Evolutionary conservation across 2,888 invertebrate species (phyloP), one percentile per base, ranked within the genome.

Genomic region (Gerris lacustris): DNA sequence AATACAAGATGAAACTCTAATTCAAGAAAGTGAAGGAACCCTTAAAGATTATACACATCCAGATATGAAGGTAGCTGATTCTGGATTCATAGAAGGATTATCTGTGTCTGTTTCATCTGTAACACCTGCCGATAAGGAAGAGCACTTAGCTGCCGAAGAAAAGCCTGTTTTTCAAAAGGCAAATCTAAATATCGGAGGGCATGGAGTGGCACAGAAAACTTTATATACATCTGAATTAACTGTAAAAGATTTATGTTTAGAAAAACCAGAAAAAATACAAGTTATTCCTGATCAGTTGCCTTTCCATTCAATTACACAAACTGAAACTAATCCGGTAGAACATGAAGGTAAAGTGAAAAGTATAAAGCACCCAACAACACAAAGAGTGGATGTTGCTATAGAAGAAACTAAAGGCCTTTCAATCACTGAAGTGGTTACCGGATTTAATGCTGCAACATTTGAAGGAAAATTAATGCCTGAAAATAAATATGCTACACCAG

Each of bases 21-120:
- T 78, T 44, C 84, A 82, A 73, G 88, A 89, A 81, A 83, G 82
- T 73, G 88, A 88, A 82, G 80, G 78, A 67, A 76, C 75, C 18
- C 75, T 83, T 69, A 73, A 75, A 15, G 77, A 76, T 64, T 80
- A 81, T 70, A 73, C 81, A 15, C 81, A 80, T 76, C 86, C 84
- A 15, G 86, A 84, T 72, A 79, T 79, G 72, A 88, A 87, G 77
- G 80, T 78, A 45, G 82, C 82, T 67, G 73, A 72, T 67, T 43
- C 73, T 62, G 69, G 72, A 68, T 67, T 81, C 15, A 76, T 78
- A 31, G 79, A 79, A 73, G 77, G 79, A 72, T 78, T 79, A 75
- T 76, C 79, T 72, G 75, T 79, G 9, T 76, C 80, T 17, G 77
- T 80, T 6, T 77, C 77, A 7, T 75, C 78, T 78, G 74, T 75